A percentile compares a stretch with the other conserved stretches of the same genome.
Evolutionary conservation across 2,113 vertebrate genomes (phyloP).

Genomic region (Argyrosomus japonicus): DNA sequence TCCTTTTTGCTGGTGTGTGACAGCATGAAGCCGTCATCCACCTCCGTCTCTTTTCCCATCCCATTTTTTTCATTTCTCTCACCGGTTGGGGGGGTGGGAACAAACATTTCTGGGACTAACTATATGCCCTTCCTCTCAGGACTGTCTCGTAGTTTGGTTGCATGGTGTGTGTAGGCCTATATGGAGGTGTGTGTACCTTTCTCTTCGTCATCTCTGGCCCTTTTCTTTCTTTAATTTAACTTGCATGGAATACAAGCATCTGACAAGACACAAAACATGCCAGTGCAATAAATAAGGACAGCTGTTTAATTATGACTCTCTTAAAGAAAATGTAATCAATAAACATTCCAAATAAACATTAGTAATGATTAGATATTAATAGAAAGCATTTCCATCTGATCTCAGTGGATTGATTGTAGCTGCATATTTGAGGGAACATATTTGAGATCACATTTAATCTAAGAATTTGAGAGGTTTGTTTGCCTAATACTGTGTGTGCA

Average conservation of each 20-base stretch:
- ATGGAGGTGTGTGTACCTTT: background rate
- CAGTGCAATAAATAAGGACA: constrained; percentile 6
- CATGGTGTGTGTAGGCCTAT: background rate
- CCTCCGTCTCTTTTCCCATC: constrained; percentile 35
- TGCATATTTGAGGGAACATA: too few relatives aligned
- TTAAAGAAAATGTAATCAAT: constrained; percentile 26
- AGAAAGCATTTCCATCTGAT: background rate
- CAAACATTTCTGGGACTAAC: background rate
- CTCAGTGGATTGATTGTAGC: background rate
- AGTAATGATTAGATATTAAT: background rate
- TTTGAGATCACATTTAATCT: background rate
- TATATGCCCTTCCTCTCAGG: constrained; percentile 14
- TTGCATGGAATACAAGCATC: background rate
- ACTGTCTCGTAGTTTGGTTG: constrained; percentile 18
- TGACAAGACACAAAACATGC: background rate
- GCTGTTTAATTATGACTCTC: constrained; percentile 18
- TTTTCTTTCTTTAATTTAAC: background rate
- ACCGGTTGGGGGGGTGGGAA: background rate
- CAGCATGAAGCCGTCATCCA: constrained; percentile 62
- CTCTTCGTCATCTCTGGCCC: background rate
- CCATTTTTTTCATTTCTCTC: constrained; percentile 38
- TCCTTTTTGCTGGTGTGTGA: constrained; percentile 74
- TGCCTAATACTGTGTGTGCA: constrained; percentile 16
- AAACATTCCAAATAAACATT: constrained; percentile 10
- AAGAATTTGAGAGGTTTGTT: background rate